Evolutionary conservation across 1,140 invertebrate genomes (phyloP).

Genomic region (Zeugodacus cucurbitae): DNA sequence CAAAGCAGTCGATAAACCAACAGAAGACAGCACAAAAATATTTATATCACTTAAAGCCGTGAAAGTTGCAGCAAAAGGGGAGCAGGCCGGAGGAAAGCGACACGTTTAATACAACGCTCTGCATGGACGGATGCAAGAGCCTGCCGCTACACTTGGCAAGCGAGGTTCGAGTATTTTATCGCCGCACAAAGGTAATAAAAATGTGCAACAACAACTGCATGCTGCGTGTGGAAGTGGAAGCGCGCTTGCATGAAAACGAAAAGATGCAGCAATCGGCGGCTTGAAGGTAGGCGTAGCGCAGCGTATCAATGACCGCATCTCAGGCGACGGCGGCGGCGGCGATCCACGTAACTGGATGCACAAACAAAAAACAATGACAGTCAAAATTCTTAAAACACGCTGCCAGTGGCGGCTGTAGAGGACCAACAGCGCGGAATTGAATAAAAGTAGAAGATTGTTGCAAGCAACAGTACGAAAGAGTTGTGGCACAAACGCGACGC

Average conservation of each 20-base stretch:
- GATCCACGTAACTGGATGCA: background rate
- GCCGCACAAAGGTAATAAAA: conserved; percentile 21
- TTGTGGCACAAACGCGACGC: conserved; percentile 1
- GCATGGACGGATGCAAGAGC: background rate
- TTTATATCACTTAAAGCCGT: background rate
- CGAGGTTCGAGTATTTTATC: background rate
- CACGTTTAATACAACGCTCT: background rate
- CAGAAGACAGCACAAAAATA: background rate
- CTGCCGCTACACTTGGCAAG: background rate
- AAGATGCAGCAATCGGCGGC: background rate
- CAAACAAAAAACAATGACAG: conserved; percentile 8
- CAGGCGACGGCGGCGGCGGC: background rate
- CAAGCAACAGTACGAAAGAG: background rate
- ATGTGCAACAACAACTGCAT: background rate
- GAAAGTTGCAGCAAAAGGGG: background rate
- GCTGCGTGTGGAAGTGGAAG: background rate
- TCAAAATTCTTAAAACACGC: background rate
- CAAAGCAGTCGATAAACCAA: background rate
- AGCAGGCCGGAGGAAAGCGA: background rate
- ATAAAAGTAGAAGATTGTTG: background rate
- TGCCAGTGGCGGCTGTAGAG: background rate
- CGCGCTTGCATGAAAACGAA: background rate
- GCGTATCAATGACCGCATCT: conserved; percentile 25
- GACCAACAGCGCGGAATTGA: background rate
- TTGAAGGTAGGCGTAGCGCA: conserved; percentile 17